Percentiles rank a stretch among this genome's conserved stretches.
Conservation (phyloP, 2,113 vertebrate species). For the Murina feae region DNA sequence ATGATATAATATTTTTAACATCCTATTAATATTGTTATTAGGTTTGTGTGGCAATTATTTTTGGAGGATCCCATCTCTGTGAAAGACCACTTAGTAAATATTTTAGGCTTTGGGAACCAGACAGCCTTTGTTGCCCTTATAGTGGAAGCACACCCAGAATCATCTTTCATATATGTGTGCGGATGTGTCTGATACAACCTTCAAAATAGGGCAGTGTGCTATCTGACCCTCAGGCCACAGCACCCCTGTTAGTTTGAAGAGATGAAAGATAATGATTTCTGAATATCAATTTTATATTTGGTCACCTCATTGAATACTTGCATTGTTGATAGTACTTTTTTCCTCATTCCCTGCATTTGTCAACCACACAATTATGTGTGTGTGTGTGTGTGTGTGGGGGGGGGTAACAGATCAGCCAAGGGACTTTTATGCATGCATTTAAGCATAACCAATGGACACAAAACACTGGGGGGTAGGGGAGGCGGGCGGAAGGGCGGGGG, state of each 20-base stretch:
- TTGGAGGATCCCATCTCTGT: not conserved
- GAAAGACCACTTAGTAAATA: not conserved
- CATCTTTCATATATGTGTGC: not conserved
- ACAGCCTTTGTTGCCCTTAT: not conserved
- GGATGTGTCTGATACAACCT: not conserved
- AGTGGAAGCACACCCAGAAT: not conserved
- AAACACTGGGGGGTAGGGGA: too few species aligned
- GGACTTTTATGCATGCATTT: too few species aligned
- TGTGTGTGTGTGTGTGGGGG: too few species aligned
- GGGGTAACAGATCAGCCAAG: too few species aligned
- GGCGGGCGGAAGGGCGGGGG: too few species aligned
- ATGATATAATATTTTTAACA: not conserved
- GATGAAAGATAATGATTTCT: not conserved
- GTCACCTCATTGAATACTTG: not conserved
- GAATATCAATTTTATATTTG: not conserved
- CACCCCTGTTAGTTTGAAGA: not conserved
- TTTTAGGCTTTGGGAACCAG: not conserved
- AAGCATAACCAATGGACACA: too few species aligned
- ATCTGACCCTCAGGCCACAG: not conserved
- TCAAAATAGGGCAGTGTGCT: not conserved
- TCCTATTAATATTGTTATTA: not conserved
- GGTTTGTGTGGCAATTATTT: not conserved
- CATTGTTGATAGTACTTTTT: not conserved
- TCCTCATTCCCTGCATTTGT: not conserved
- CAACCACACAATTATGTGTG: not conserved